Evolutionary conservation across 1,140 invertebrate genomes (phyloP), one percentile per base, ranked within the genome.

Genomic region (Cydia splendana): DNA sequence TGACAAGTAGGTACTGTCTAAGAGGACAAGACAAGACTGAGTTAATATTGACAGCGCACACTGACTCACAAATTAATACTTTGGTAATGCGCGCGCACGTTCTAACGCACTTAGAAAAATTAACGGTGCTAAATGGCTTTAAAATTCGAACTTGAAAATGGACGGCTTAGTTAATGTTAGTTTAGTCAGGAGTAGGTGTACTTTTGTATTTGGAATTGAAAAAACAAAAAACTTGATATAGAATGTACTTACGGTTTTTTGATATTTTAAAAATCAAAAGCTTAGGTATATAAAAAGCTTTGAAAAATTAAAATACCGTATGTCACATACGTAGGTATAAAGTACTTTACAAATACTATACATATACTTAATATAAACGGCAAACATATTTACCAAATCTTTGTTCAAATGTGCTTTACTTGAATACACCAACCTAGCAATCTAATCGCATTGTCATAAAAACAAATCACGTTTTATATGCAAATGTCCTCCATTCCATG

Each of bases 121-220:
- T 71, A 71, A 71, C 67, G 34, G 67, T 38, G 67, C 38, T 71
- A 71, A 71, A 71, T 71, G 34, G n/a, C 4, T 38, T 71, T 71
- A 38, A 71, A 71, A 71, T 12, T 71, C 15, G 7, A 38, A 71
- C 15, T 15, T 30, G 15, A 4, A 69, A 69, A 69, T 18, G 30
- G 34, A 71, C 18, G 30, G 34, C 12, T 67, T 30, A 38, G 15
- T 28, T 30, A 38, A 5, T 28, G 24, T 45, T 45, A 71, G 30
- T 34, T 71, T 45, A 30, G 24, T 67, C 20, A 62, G 65, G 2
- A 65, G 28, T 28, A 30, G n/a, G 13, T 10, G 20, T 24, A 62
- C 6, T 20, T 62, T 9, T 20, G 18, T 42, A 10, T 42, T 42
- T 42, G 38, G 10, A 9, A 1, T 42, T 42, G 38, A 7, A 42